phyloP scores from a whole-genome alignment of 1,140 invertebrate genomes.

The Drosophila baimaii region DNA sequence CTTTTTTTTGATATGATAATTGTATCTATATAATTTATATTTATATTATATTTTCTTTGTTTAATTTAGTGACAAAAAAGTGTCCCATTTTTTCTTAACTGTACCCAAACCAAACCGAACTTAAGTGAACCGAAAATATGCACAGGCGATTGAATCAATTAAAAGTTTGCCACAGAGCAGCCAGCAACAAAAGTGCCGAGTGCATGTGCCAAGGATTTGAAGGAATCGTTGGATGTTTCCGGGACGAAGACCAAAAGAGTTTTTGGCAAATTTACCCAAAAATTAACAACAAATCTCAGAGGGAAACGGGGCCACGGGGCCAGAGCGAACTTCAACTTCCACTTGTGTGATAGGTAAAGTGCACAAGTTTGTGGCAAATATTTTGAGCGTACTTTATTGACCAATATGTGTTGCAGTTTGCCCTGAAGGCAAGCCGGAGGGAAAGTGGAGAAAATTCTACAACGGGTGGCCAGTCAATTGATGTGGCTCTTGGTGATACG shows the following conservation, averaged over 20 bases:
- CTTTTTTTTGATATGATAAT: too few species aligned
- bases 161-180: conserved; percentile 63
- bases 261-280: conserved; percentile 35
- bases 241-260: conserved; percentile 1
- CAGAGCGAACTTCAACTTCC: conserved; percentile 23
- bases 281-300: conserved; percentile 46
- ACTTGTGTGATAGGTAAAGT: conserved; percentile 66
- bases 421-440: too few species aligned
- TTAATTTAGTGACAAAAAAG: not conserved
- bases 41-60: not conserved
- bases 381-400: conserved; percentile 75
- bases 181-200: conserved; percentile 21
- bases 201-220: conserved; percentile 8
- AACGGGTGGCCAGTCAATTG: conserved; percentile 24
- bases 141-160: conserved; percentile 76
- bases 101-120: conserved; percentile 1
- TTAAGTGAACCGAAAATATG: conserved; percentile 49
- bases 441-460: not conserved
- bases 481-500: conserved; percentile 43
- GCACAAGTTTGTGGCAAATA: conserved; percentile 71
- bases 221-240: not conserved
- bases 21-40: not conserved
- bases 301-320: not conserved
- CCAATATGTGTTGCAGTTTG: conserved; percentile 66
- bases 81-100: not conserved